These are phyloP conservation scores for Chaetodon trifasciatus DNA, from an alignment of 2,797 vertebrate species.

Conservation along the genomic window DNA sequence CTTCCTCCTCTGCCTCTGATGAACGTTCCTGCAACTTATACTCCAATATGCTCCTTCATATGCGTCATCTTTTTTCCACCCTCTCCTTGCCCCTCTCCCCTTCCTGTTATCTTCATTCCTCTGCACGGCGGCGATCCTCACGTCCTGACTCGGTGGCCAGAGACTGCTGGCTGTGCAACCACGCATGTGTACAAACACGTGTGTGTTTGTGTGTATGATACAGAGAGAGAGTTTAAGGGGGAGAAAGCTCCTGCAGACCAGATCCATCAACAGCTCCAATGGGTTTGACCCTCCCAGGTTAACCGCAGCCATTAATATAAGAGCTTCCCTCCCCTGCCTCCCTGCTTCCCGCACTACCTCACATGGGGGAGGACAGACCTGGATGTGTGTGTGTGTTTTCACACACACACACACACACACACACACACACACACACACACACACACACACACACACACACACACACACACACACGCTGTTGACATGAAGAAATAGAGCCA, in stretches of 20 bases:
- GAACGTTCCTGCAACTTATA: constrained; percentile 28
- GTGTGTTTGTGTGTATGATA: constrained; percentile 26
- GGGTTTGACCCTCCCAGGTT: constrained; percentile 97
- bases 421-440: constrained; percentile 16
- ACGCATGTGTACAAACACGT: constrained; percentile 62
- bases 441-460: constrained; percentile 12
- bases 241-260: constrained; percentile 89
- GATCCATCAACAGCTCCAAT: constrained; percentile 96
- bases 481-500: constrained; percentile 75
- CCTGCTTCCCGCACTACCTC: constrained; percentile 71
- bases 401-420: not conserved
- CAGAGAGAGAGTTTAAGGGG: constrained; percentile 6
- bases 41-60: constrained; percentile 15
- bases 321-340: constrained; percentile 80
- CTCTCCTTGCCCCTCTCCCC: constrained; percentile 1
- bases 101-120: constrained; percentile 77
- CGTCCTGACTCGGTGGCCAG: constrained; percentile 72
- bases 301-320: constrained; percentile 96
- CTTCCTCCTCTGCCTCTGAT: constrained; percentile 18
- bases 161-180: constrained; percentile 89
- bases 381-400: constrained; percentile 58
- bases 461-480: constrained; percentile 39
- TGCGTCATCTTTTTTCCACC: constrained; percentile 37
- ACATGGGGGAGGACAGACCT: constrained; percentile 69
- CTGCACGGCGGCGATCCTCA: constrained; percentile 18